Evolutionary conservation across 53 echinoderm and acorn worm species (phyloP).

Genomic region (Patiria pectinifera): DNA sequence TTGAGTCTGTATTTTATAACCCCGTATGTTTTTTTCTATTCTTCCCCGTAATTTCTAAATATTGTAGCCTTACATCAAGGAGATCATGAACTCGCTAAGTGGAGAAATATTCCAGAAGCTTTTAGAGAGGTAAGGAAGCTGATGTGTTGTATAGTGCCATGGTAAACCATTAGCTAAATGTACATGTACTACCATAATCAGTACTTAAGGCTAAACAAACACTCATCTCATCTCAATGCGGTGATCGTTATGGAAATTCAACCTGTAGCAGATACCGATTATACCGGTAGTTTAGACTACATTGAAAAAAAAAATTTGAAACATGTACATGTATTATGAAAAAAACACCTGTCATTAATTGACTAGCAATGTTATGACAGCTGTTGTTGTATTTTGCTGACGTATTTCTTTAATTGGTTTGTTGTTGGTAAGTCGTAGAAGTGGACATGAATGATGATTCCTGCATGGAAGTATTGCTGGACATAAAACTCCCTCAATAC

Average conservation of each 20-base stretch:
- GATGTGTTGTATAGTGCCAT: neutral
- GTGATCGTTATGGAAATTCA: no score
- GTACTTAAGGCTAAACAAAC: neutral
- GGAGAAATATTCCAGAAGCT: slow-evolving; percentile 99
- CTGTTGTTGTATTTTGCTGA: no score
- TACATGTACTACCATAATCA: no score
- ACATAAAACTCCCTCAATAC: no score
- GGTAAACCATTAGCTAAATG: no score
- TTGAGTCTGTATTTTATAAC: neutral
- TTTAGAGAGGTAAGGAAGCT: slow-evolving; percentile 76
- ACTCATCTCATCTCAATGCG: no score
- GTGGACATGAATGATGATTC: no score
- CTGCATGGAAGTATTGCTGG: no score
- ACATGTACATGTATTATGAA: neutral
- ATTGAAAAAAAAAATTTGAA: neutral
- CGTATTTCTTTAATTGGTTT: no score
- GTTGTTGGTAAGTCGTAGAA: no score
- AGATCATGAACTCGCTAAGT: slow-evolving; percentile 98
- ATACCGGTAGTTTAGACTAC: neutral
- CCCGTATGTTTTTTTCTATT: neutral
- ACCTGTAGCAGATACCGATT: no score
- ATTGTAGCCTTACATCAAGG: slow-evolving; percentile 94
- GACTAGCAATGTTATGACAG: no score
- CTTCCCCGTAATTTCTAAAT: slow-evolving; percentile 17
- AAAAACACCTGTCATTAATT: neutral